phyloP scores from a whole-genome alignment of 2,888 invertebrate species.

The Agrilus biguttatus region DNA sequence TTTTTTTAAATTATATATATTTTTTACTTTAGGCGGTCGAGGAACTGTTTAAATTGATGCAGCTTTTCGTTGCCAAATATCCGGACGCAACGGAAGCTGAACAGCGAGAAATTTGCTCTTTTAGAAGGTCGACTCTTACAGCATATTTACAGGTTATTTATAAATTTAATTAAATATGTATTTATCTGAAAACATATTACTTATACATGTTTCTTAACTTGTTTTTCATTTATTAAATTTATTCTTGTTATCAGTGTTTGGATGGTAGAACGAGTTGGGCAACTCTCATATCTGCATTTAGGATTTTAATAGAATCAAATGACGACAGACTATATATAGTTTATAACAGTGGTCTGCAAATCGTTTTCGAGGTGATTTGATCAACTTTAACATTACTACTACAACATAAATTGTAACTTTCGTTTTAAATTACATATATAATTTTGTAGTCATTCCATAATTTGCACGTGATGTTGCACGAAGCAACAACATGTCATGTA shows the following conservation, averaged over 20 bases:
- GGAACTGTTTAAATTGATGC: slow-evolving; percentile 81
- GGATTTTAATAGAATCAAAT: slow-evolving; percentile 76
- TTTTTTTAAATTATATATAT: too few relatives aligned
- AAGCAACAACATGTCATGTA: slow-evolving; percentile 80
- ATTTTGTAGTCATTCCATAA: slow-evolving; percentile 67
- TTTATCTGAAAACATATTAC: not conserved
- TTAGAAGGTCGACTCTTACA: slow-evolving; percentile 70
- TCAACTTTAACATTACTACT: not conserved
- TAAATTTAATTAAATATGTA: not conserved
- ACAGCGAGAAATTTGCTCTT: slow-evolving; percentile 69
- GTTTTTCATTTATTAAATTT: slow-evolving; percentile 1
- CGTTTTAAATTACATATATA: not conserved
- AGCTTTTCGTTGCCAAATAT: slow-evolving; percentile 73
- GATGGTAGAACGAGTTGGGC: slow-evolving; percentile 89
- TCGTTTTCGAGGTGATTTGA: slow-evolving; percentile 53
- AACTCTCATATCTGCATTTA: slow-evolving; percentile 79
- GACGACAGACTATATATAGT: slow-evolving; percentile 81
- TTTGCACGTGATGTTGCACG: slow-evolving; percentile 85
- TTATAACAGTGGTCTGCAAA: slow-evolving; percentile 76
- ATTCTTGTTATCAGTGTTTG: slow-evolving; percentile 38
- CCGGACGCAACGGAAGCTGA: slow-evolving; percentile 64
- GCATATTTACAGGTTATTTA: slow-evolving; percentile 63
- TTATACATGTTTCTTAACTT: not conserved
- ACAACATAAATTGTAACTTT: slow-evolving; percentile 11
- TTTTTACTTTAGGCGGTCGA: slow-evolving; percentile 57